Percentiles rank a stretch among this genome's conserved stretches.
These are phyloP conservation scores for Orgyia antiqua DNA, from an alignment of 2,888 invertebrate species.

Conservation along the genomic window DNA sequence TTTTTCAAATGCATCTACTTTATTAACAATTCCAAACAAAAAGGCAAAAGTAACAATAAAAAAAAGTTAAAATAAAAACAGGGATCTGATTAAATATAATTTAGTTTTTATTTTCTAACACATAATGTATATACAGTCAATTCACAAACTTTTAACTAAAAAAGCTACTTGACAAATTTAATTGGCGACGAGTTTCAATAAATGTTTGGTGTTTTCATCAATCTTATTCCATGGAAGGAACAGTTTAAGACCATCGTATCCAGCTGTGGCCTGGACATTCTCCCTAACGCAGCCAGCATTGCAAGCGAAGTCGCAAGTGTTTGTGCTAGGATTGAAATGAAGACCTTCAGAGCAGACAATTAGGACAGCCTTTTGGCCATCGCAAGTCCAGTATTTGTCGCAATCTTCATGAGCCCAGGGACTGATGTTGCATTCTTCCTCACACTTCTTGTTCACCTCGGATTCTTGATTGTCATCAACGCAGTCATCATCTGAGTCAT, in stretches of 20 bases:
- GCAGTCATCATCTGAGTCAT: neutral
- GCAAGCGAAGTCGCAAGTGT: constrained; percentile 54
- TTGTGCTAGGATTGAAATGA: constrained; percentile 46
- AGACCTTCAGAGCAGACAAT: constrained; percentile 53
- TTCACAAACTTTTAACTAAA: no score
- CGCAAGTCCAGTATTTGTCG: constrained; percentile 59
- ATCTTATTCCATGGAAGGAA: constrained; percentile 48
- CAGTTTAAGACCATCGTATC: constrained; percentile 36
- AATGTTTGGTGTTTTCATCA: constrained; percentile 15
- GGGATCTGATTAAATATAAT: no score
- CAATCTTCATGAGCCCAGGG: constrained; percentile 61
- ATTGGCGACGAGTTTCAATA: constrained; percentile 6
- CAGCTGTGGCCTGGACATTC: constrained; percentile 28
- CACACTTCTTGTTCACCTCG: constrained; percentile 26
- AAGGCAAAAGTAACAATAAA: no score
- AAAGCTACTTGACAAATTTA: no score
- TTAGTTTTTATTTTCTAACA: no score
- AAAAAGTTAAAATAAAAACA: no score
- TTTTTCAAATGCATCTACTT: no score
- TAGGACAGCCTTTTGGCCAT: constrained; percentile 32
- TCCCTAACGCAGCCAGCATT: constrained; percentile 44
- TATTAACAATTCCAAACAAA: no score
- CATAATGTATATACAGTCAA: no score
- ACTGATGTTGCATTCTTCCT: constrained; percentile 40
- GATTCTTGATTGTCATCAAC: neutral